Conservation (phyloP, 2,113 vertebrate species). For the Heteronetta atricapilla region DNA sequence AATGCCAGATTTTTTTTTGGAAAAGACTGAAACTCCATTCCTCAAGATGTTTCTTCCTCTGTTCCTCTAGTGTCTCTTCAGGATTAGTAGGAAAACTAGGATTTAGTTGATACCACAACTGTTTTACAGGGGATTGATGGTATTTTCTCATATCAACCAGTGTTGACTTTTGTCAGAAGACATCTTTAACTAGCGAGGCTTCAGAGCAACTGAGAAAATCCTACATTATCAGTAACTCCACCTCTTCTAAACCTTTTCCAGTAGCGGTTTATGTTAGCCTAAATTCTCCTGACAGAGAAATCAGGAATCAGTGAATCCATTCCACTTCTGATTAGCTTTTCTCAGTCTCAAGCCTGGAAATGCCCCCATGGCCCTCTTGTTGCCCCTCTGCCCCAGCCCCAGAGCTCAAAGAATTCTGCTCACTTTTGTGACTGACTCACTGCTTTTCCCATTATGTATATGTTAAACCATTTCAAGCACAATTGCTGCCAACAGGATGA, state of each 20-base stretch:
- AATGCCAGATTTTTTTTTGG: not conserved
- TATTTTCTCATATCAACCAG: not conserved
- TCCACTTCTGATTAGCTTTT: not conserved
- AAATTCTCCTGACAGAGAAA: not conserved
- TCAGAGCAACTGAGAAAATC: not conserved
- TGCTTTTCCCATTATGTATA: not conserved
- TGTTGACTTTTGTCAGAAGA: not conserved
- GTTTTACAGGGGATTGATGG: not conserved
- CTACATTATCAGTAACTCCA: not conserved
- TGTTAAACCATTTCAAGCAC: not conserved
- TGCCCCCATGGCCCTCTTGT: not conserved
- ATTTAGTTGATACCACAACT: not conserved
- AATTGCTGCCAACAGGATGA: not conserved
- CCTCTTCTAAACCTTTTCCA: not conserved
- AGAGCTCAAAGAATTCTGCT: not conserved
- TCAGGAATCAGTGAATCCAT: not conserved
- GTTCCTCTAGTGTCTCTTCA: not conserved
- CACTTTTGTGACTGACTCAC: not conserved
- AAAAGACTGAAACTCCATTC: not conserved
- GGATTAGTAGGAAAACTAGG: not conserved
- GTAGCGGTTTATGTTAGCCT: not conserved
- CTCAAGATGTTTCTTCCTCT: not conserved
- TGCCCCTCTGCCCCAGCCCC: not conserved
- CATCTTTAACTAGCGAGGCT: not conserved
- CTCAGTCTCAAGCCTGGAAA: not conserved